Conservation (phyloP, 2,113 vertebrate species). For the Rhombomys opimus region DNA sequence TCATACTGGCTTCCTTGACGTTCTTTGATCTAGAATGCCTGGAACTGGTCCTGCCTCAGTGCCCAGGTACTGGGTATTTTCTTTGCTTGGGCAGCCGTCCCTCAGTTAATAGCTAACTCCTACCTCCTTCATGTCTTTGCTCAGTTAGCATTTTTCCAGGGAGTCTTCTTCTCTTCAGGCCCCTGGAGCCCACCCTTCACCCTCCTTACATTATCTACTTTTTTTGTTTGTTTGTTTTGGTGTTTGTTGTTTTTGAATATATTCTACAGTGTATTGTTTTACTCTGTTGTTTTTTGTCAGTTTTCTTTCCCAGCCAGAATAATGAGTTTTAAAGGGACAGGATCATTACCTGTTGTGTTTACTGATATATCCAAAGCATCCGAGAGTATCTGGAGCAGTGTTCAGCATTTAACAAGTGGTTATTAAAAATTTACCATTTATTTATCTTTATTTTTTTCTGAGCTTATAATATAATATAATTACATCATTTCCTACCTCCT, state of each 20-base stretch:
- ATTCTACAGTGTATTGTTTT: not conserved
- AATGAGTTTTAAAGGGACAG: not conserved
- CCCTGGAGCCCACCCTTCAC: fast-evolving
- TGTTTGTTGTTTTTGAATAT: not conserved
- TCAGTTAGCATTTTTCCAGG: not conserved
- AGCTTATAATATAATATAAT: not conserved
- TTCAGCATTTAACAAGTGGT: not conserved
- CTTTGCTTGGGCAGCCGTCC: not conserved
- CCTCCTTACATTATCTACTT: not conserved
- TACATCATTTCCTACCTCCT: not conserved
- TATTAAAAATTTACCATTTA: not conserved
- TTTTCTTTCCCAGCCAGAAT: not conserved
- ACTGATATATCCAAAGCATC: not conserved
- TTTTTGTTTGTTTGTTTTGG: not conserved
- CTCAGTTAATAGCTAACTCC: not conserved
- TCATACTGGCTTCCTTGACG: not conserved
- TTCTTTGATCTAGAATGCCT: not conserved
- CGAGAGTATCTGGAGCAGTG: not conserved
- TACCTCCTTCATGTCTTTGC: not conserved
- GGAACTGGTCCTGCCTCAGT: not conserved
- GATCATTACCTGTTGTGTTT: not conserved
- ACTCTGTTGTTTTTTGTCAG: not conserved
- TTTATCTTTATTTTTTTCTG: too few species aligned
- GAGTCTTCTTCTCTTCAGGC: not conserved
- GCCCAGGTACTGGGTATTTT: not conserved